Percentiles rank a stretch among this genome's conserved stretches.
phyloP scores from a whole-genome alignment of 2,888 invertebrate genomes.

The Ecliptopera silaceata region DNA sequence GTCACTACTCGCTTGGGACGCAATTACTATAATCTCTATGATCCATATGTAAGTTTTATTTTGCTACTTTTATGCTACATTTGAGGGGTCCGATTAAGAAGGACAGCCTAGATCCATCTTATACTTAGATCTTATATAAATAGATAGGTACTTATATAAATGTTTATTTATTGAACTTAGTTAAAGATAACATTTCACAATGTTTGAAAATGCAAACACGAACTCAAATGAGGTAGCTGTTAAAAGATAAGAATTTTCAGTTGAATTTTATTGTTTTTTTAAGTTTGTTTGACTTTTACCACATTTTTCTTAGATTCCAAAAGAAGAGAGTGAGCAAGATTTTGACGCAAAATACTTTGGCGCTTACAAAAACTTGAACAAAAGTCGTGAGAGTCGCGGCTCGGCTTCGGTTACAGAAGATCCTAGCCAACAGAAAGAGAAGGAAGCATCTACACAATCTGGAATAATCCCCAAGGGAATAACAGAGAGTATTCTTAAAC shows the following conservation, averaged over 20 bases:
- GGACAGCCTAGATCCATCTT: too few species aligned
- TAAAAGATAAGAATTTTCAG: too few species aligned
- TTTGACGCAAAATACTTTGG: constrained; percentile 73
- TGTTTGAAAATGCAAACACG: too few species aligned
- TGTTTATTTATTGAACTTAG: too few species aligned
- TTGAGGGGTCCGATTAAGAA: too few species aligned
- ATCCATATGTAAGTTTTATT: constrained; percentile 64
- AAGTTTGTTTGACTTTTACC: too few species aligned
- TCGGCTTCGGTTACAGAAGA: constrained; percentile 30
- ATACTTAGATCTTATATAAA: too few species aligned
- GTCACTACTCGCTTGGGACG: constrained; percentile 58
- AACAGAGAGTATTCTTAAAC: constrained; percentile 33
- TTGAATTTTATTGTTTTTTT: too few species aligned
- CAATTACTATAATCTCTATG: constrained; percentile 70
- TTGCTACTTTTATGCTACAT: not conserved
- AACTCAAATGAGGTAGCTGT: too few species aligned
- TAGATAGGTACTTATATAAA: too few species aligned
- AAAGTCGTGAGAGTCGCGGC: constrained; percentile 37
- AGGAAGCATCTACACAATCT: constrained; percentile 24
- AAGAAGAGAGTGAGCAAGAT: constrained; percentile 70
- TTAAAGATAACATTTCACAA: too few species aligned
- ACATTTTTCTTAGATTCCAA: constrained; percentile 48
- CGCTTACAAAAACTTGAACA: constrained; percentile 58
- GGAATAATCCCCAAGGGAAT: constrained; percentile 17
- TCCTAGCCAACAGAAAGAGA: constrained; percentile 8